Percentiles rank a stretch among this genome's conserved stretches.
phyloP scores from a whole-genome alignment of 92 coral and sea anemone genomes.

The Diadumene lineata region DNA sequence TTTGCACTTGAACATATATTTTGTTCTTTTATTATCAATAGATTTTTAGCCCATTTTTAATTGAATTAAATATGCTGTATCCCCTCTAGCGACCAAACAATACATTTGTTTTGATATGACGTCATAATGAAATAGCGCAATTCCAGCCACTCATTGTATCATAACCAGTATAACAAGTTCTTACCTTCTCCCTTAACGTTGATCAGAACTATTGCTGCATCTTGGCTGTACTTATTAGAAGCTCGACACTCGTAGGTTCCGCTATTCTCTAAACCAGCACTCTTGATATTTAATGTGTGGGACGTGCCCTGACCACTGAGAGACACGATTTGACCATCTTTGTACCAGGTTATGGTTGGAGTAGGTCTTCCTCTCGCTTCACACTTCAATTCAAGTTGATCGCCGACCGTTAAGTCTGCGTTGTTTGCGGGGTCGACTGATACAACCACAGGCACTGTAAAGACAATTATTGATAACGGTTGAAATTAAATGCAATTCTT shows the following conservation, averaged over 20 bases:
- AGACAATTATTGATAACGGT: neutral
- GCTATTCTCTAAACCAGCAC: slow-evolving; percentile 38
- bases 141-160: no score
- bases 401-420: slow-evolving; percentile 57
- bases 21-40: no score
- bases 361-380: slow-evolving; percentile 69
- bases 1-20: no score
- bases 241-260: slow-evolving; percentile 80
- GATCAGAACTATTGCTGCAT: slow-evolving; percentile 42
- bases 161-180: neutral
- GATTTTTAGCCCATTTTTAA: no score
- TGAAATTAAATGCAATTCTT: no score
- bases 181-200: slow-evolving; percentile 37
- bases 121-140: no score
- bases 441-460: slow-evolving; percentile 52
- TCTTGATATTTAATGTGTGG: slow-evolving; percentile 41
- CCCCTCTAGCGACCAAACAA: no score
- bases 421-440: slow-evolving; percentile 37
- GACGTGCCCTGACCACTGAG: slow-evolving; percentile 24
- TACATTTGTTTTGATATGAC: no score
- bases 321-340: slow-evolving; percentile 36
- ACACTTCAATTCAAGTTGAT: slow-evolving; percentile 57
- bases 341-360: slow-evolving; percentile 84
- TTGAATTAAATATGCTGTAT: no score
- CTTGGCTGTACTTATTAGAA: slow-evolving; percentile 47